Conservation (phyloP, 2,888 invertebrate genomes). For the Heliconius sara region DNA sequence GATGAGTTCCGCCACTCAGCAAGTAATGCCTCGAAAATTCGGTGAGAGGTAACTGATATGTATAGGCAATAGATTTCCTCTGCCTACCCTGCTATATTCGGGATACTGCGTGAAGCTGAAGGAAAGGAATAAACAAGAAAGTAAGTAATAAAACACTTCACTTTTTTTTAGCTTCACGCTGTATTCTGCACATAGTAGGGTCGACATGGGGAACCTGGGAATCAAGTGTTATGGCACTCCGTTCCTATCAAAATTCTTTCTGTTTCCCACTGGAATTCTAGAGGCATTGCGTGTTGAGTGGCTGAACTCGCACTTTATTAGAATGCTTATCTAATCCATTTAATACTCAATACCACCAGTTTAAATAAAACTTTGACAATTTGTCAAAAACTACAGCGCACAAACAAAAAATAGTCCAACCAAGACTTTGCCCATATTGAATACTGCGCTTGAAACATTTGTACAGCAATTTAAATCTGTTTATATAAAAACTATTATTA, state of each 20-base stretch:
- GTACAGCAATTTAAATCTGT: neutral
- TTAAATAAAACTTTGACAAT: neutral
- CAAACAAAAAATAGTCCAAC: neutral
- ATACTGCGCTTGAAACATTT: neutral
- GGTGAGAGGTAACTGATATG: neutral
- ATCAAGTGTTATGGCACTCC: too few species aligned
- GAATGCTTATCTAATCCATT: neutral
- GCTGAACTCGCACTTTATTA: neutral
- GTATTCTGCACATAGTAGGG: too few species aligned
- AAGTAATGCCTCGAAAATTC: neutral
- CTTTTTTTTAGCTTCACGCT: too few species aligned
- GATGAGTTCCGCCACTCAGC: neutral
- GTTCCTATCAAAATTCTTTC: too few species aligned
- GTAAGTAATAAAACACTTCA: neutral
- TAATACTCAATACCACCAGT: neutral
- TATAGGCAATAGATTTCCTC: neutral
- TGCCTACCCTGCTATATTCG: neutral
- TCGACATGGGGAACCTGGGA: too few species aligned
- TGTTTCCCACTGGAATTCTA: too few species aligned
- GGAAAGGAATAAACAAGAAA: neutral
- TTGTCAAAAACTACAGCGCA: neutral
- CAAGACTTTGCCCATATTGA: neutral
- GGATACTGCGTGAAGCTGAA: too few species aligned
- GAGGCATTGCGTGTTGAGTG: too few species aligned
- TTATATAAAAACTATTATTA: neutral